Conservation (phyloP, 1,140 invertebrate species). For the Pseudomyrmex cubaensis region DNA sequence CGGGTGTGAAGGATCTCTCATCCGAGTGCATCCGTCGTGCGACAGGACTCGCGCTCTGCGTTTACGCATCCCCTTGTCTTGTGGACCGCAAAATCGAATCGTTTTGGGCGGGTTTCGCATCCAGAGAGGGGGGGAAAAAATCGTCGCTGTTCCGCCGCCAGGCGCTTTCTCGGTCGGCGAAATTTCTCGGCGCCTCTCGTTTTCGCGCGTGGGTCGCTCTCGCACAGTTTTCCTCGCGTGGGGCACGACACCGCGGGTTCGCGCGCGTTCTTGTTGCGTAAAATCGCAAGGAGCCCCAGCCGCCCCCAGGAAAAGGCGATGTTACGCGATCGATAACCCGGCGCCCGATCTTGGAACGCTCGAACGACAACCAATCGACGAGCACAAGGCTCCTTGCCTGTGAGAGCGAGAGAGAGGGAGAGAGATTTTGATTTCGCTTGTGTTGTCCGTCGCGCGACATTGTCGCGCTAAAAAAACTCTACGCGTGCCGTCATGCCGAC, state of each 20-base stretch:
- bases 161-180: not conserved
- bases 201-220: not conserved
- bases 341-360: conserved; percentile 61
- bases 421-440: not conserved
- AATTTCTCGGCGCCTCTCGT: not conserved
- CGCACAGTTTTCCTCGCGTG: not conserved
- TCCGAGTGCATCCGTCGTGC: not conserved
- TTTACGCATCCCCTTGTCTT: not conserved
- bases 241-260: not conserved
- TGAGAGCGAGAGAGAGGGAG: not conserved
- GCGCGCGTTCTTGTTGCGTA: not conserved
- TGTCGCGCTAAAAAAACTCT: not conserved
- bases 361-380: conserved; percentile 2
- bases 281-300: not conserved
- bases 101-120: conserved; percentile 2
- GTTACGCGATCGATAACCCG: conserved; percentile 70
- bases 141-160: too few species aligned
- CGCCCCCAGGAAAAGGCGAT: conserved; percentile 27
- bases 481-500: conserved; percentile 26
- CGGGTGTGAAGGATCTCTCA: conserved; percentile 17
- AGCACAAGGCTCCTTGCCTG: too few species aligned
- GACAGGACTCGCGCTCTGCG: not conserved
- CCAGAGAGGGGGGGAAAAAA: too few species aligned
- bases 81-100: not conserved
- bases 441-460: too few species aligned